Evolutionary conservation across 2,888 invertebrate genomes (phyloP), one percentile per base, ranked within the genome.

Genomic region (Ectobius pallidus): DNA sequence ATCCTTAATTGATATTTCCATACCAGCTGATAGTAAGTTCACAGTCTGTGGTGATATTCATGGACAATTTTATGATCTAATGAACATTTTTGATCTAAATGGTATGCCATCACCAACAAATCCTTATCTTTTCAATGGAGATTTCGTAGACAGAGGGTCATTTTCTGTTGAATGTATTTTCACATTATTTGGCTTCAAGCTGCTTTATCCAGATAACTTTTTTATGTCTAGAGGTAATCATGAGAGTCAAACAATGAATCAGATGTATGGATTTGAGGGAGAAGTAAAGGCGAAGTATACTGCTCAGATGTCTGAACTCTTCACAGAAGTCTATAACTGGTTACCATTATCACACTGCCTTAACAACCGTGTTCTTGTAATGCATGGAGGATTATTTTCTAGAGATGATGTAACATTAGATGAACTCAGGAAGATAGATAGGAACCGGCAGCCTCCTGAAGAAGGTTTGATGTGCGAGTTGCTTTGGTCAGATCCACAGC

Each of bases 111-210:
- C 97, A 0, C 90, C 93, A 81, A 90, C 90, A 32, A 99, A 99
- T 86, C 99, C 99, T 69, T 99, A 98, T 85, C 86, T 99, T 78
- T 99, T 99, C 84, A 99, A 99, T 83, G 99, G 99, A 74, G 99
- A 99, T 85, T 99, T 99, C 84, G 99, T 99, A 20, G 99, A 99
- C 84, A 87, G 99, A 84, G 99, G 99, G 16, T 98, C 99, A 0
- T 99, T 99, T 84, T 98, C 98, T 42, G 98, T 99, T 34, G 99
- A 99, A 85, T 99, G 99, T 82, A 99, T 99, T 81, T 97, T 99
- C 82, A 95, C 95, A 9, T 85, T 99, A 76, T 97, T 99, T 83
- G 95, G 97, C 76, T 99, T 95, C 85, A 99, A 99, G 83, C 86
- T 99, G 75, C 86, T 99, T 65, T 98, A 92, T 84, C 99, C 99